Evolutionary conservation across 2,797 vertebrate genomes (phyloP).

Genomic region (Lepilemur septentrionalis): DNA sequence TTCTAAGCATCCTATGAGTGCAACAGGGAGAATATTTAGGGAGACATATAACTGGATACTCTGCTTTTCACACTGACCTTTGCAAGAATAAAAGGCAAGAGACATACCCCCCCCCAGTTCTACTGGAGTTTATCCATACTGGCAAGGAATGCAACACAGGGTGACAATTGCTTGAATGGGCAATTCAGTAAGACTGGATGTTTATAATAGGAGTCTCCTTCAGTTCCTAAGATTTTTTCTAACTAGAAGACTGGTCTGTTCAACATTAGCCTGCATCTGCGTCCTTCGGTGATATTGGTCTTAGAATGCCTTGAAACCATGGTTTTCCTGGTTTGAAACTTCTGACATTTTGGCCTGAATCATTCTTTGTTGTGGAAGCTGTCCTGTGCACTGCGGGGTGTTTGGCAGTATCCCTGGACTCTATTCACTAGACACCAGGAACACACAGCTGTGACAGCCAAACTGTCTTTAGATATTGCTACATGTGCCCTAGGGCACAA

Average conservation of each 20-base stretch:
- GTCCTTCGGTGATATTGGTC: background rate
- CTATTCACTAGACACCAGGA: background rate
- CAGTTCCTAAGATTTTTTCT: background rate
- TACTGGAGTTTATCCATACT: background rate
- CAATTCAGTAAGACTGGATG: background rate
- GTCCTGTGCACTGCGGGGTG: background rate
- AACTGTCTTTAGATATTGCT: background rate
- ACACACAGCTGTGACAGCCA: background rate
- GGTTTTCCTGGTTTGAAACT: background rate
- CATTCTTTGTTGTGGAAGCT: background rate
- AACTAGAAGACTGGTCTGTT: background rate
- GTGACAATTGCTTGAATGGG: background rate
- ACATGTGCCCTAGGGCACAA: background rate
- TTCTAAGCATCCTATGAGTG: background rate
- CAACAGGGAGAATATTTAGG: background rate
- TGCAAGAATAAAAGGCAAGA: background rate
- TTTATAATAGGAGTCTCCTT: background rate
- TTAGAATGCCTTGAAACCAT: background rate
- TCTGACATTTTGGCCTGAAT: background rate
- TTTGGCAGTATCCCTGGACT: background rate
- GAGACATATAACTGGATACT: background rate
- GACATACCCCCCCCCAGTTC: background rate
- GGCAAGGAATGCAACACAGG: background rate
- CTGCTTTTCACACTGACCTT: background rate
- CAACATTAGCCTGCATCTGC: background rate